These are phyloP conservation scores for Heliocidaris erythrogramma DNA, from an alignment of 35 echinoderm and acorn worm genomes.

Conservation along the genomic window DNA sequence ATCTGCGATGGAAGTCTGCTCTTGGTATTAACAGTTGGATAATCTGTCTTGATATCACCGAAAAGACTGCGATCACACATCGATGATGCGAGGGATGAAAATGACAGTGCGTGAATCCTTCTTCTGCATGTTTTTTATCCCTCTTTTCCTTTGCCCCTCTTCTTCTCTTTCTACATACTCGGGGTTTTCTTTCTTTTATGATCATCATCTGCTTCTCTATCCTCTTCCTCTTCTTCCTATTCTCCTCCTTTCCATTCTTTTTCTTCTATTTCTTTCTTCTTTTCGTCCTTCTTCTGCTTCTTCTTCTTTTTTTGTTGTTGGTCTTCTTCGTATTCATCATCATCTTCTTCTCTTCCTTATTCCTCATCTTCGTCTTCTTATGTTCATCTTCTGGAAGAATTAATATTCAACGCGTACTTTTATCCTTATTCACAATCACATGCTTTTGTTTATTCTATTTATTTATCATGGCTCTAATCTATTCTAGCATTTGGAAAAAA, in stretches of 20 bases:
- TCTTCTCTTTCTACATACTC: too few species aligned
- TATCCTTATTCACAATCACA: too few species aligned
- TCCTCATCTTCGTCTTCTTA: not conserved
- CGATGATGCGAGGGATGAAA: not conserved
- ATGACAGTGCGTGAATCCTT: not conserved
- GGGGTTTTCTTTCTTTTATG: too few species aligned
- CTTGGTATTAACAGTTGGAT: conserved; percentile 10
- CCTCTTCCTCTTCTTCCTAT: not conserved
- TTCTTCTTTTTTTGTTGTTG: not conserved
- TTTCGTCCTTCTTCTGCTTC: not conserved
- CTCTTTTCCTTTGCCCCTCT: not conserved
- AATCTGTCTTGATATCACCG: too few species aligned
- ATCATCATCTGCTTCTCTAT: too few species aligned
- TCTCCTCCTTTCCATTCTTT: not conserved
- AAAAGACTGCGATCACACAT: too few species aligned
- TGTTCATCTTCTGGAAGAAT: too few species aligned
- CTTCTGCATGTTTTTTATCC: not conserved
- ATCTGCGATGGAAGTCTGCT: not conserved
- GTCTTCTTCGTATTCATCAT: not conserved
- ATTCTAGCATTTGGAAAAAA: not conserved
- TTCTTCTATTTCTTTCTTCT: not conserved
- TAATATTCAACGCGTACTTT: too few species aligned
- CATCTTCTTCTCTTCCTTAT: not conserved
- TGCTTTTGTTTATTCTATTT: too few species aligned
- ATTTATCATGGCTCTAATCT: too few species aligned